Conservation (phyloP, 1,140 invertebrate species). For the Drosophila saltans region DNA sequence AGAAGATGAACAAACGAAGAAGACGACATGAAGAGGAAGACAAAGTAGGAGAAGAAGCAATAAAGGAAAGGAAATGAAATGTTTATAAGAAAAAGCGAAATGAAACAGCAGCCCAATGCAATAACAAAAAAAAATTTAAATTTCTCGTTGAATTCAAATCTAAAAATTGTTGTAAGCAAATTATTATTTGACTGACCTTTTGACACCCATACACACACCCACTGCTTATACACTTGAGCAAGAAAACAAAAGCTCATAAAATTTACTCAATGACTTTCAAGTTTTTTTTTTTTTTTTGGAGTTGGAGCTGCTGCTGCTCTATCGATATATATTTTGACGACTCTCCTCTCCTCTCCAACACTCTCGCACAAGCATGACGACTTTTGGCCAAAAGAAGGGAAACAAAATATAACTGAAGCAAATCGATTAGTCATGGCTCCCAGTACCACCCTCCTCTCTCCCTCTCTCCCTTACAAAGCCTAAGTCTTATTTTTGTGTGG, state of each 20-base stretch:
- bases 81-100: slow-evolving; percentile 41
- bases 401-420: slow-evolving; percentile 55
- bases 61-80: slow-evolving; percentile 55
- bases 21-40: slow-evolving; percentile 31
- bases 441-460: slow-evolving; percentile 22
- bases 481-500: slow-evolving; percentile 18
- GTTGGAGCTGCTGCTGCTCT: neutral
- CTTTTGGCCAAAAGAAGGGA: slow-evolving; percentile 57
- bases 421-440: slow-evolving; percentile 80
- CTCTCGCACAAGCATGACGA: slow-evolving; percentile 43
- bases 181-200: slow-evolving; percentile 1
- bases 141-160: neutral
- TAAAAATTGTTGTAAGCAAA: slow-evolving; percentile 2
- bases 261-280: slow-evolving; percentile 4
- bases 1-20: slow-evolving; percentile 27
- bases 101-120: slow-evolving; percentile 27
- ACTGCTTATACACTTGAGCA: neutral
- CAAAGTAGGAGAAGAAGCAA: slow-evolving; percentile 28
- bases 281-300: neutral
- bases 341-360: slow-evolving; percentile 54
- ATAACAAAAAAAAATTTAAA: neutral
- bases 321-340: slow-evolving; percentile 55
- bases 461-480: neutral
- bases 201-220: neutral
- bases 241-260: slow-evolving; percentile 7